Conservation (phyloP, 2,113 vertebrate species). For the Scolopax mira region DNA sequence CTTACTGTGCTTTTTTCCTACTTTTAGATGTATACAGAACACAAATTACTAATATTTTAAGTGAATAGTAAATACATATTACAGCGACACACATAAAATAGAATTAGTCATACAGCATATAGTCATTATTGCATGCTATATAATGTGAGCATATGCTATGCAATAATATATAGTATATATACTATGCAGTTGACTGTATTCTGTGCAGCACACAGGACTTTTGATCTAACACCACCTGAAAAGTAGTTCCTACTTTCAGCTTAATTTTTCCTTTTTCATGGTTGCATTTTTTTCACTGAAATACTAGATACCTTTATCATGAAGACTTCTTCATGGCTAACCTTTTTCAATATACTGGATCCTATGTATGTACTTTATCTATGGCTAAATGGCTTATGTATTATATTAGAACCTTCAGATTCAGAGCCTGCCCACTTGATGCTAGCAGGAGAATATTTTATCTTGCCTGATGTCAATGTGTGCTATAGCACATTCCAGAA, state of each 20-base stretch:
- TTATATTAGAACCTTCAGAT: neutral
- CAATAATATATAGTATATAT: neutral
- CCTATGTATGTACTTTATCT: neutral
- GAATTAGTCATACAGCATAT: neutral
- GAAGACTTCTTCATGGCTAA: neutral
- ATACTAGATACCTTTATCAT: neutral
- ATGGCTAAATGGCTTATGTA: neutral
- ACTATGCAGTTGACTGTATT: neutral
- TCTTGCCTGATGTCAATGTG: neutral
- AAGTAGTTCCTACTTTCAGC: neutral
- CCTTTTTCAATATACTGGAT: neutral
- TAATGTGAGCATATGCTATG: neutral
- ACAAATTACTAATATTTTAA: neutral
- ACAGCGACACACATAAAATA: neutral
- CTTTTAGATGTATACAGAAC: neutral
- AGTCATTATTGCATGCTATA: neutral
- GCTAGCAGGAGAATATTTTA: neutral
- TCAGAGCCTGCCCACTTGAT: neutral
- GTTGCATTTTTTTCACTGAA: neutral
- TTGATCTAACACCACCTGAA: neutral
- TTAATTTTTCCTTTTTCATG: neutral
- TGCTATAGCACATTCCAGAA: neutral
- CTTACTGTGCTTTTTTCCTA: neutral
- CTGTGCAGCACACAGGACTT: neutral
- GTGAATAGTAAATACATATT: neutral